Evolutionary conservation across 2,113 vertebrate species (phyloP).

Genomic region (Micronycteris hirsuta): DNA sequence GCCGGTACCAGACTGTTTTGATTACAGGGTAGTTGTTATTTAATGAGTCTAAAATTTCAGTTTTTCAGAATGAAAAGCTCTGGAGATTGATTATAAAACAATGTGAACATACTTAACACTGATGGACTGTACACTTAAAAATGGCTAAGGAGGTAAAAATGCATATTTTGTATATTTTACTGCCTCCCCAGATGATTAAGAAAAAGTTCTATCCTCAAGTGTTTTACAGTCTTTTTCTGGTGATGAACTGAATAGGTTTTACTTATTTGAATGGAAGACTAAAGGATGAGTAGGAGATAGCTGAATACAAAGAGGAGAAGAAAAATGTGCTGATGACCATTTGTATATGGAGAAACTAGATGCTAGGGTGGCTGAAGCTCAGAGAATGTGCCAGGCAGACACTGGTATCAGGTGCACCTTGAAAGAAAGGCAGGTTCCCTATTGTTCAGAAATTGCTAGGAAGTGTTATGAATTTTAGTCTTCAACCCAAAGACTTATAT

Average conservation of each 20-base stretch:
- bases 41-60: background rate
- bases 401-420: background rate
- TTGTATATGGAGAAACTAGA: background rate
- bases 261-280: background rate
- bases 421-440: background rate
- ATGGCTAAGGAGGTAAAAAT: background rate
- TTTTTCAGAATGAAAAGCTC: background rate
- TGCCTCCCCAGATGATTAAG: background rate
- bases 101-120: background rate
- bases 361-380: background rate
- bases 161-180: background rate
- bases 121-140: background rate
- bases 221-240: background rate
- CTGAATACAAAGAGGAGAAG: background rate
- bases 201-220: background rate
- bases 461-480: background rate
- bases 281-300: background rate
- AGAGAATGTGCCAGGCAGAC: background rate
- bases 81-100: background rate
- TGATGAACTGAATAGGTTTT: background rate
- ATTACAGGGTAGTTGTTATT: background rate
- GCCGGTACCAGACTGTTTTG: too few relatives aligned
- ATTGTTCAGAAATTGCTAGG: background rate
- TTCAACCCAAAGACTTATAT: background rate
- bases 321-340: background rate